Base-by-base conservation (phyloP, 1,140 invertebrate species). In the Steinernema khuongi region DNA sequence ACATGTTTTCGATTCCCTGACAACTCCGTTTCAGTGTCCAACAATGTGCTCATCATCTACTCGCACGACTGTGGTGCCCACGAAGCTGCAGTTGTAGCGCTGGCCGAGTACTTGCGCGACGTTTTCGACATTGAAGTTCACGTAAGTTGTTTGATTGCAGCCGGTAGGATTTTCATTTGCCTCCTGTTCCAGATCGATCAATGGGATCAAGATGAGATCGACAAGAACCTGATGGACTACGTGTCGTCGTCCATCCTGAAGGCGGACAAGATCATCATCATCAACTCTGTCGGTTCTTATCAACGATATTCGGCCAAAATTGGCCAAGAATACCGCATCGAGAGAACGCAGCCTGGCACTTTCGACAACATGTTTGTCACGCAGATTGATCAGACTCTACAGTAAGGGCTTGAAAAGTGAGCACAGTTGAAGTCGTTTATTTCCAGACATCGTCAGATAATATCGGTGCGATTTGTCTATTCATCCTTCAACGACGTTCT, bases 241-340 rank as follows among this genome's bases (percentile, higher is more conserved):
- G 66, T 84, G n/a, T 81, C 81, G 14, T 67, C 81, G 7, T 81
- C 81, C 1, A 79, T 84, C 14, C 69, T 85, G 17, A 74, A 74
- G 14, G 81, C 83, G 7, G 81, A 84, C 50, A 84, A 84, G 68
- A 74, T 85, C n/a, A 66, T 84, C n/a, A 36, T 84, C 1, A 72
- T 84, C 66, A 84, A 84, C 72, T 85, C 83, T 1, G 31, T 81
- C 2, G 83, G 83, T n/a, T 36, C 83, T 1, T 74, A 67, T 33
- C 72, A 82, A 18, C 80, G 83, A 14, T 80, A 79, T 30, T 41
- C 78, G 28, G 71, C 79, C 29, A 84, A 83, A 69, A 72, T 75
- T n/a, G 50, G 66, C n/a, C 28, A 67, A 11, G 69, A 73, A 18
- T 76, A 72, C 41, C 28, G 70, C 22, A 29, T 83, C 1, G 80